These are phyloP conservation scores for Osedax fenrisi DNA, from an alignment of 2,888 invertebrate species.

Conservation along the genomic window DNA sequence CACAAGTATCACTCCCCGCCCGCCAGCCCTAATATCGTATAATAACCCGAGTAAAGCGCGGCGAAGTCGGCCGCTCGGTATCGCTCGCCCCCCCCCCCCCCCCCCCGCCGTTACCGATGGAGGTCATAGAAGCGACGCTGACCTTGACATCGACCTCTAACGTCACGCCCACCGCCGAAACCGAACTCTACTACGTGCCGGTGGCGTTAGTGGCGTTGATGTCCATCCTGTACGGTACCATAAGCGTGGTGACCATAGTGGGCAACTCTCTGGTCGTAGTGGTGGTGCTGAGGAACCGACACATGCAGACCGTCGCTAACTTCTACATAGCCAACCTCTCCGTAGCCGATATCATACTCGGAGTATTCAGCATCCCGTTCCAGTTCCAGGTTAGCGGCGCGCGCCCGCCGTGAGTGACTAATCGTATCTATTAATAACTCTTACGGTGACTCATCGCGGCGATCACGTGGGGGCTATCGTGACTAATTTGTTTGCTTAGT, in stretches of 20 bases:
- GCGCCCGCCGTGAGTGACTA: no score
- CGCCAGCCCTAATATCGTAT: no score
- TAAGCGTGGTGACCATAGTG: conserved; percentile 67
- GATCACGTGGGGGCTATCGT: no score
- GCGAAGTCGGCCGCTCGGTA: not conserved
- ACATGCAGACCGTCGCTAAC: conserved; percentile 71
- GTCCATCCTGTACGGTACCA: conserved; percentile 68
- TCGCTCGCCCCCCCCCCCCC: not conserved
- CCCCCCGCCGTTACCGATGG: not conserved
- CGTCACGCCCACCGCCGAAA: conserved; percentile 6
- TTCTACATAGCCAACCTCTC: conserved; percentile 75
- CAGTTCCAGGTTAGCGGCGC: conserved; percentile 62
- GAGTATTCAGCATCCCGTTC: conserved; percentile 73
- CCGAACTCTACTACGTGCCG: conserved; percentile 62
- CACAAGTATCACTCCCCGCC: no score
- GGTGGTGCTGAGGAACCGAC: conserved; percentile 64
- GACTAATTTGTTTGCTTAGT: no score
- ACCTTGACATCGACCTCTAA: no score
- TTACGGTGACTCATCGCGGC: no score
- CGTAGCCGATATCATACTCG: conserved; percentile 72
- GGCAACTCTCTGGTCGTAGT: conserved; percentile 75
- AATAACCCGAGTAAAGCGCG: no score
- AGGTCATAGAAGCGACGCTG: no score
- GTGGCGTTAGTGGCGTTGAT: conserved; percentile 63
- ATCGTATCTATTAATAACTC: no score